Base-by-base conservation (phyloP, 92 coral and sea anemone species). In the Porites rus region DNA sequence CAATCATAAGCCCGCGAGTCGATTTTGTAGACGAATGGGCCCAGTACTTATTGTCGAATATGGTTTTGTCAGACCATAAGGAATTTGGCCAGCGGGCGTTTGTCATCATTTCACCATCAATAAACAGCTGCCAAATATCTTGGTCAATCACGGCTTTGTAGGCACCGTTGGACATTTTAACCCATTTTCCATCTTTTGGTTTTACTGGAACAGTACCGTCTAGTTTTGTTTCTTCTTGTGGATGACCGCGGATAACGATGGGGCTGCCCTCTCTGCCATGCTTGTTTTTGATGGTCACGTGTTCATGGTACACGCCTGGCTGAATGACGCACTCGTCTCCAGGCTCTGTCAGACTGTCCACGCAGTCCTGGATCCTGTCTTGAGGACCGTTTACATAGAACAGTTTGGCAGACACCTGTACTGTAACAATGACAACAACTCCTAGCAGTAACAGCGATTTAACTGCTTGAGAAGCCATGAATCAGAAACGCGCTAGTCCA, bases 51-150 rank as follows among this genome's bases (percentile, higher is more conserved):
- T 85, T 89, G 79, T 85, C 75, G 52, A 93, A 93, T 2, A 91
- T 81, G 1, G 96, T 91, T 52, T 83, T 81, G 76, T 93, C 96
- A 28, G 90, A 80, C 94, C 96, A 86, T 20, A 89, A 69, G 74
- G 96, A 81, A 59, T 93, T 91, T 13, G 96, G 96, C 96, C 96
- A 93, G 76, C 96, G 92, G 73, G 96, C 96, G 62, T 93, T 93
- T 1, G 96, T 93, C 92, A 93, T 93, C 96, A 93, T 93, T 50
- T 83, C 73, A 13, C 84, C 83, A 59, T 85, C 79, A 16, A 91
- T 77, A 52, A 91, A 93, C 75, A 88, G 80, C 58, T 93, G 94
- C 68, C 88, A 84, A 71, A 93, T 91, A 63, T 91, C 92, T 25
- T 82, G 77, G 14, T 65, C 79, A 18, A 91, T 84, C 21, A 62